Percentiles rank a stretch among this genome's conserved stretches.
Evolutionary conservation across 2,797 vertebrate species (phyloP).

Genomic region (Acanthurus lineatus): DNA sequence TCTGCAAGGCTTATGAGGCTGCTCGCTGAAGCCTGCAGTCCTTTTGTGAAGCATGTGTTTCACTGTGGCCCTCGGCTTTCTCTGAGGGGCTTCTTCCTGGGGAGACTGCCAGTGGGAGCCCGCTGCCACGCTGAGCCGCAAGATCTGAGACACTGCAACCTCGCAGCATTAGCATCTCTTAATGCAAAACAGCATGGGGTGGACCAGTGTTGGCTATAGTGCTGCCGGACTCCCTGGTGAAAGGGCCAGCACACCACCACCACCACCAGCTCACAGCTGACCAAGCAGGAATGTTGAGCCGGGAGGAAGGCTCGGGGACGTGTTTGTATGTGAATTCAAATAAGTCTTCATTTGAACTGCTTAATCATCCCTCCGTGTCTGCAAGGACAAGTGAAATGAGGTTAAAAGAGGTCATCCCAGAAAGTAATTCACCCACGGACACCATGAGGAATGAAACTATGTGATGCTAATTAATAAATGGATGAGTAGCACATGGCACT

Average conservation of each 20-base stretch:
- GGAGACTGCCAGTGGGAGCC: conserved; percentile 79
- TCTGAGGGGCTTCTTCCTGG: conserved; percentile 80
- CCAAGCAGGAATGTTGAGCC: conserved; percentile 81
- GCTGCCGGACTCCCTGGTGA: conserved; percentile 67
- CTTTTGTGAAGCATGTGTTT: conserved; percentile 85
- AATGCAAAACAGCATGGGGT: conserved; percentile 83
- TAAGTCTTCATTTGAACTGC: conserved; percentile 79
- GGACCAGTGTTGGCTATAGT: conserved; percentile 73
- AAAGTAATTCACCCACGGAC: conserved; percentile 73
- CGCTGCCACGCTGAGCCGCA: conserved; percentile 78
- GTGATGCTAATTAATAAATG: conserved; percentile 76
- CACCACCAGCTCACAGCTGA: conserved; percentile 81
- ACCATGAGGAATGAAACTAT: conserved; percentile 74
- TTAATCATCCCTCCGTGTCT: conserved; percentile 77
- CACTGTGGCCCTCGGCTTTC: conserved; percentile 83
- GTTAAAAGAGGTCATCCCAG: conserved; percentile 79
- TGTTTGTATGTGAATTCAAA: conserved; percentile 72
- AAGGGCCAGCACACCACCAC: conserved; percentile 71
- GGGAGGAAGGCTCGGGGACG: conserved; percentile 64
- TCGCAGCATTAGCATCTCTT: conserved; percentile 85
- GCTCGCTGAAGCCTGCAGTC: conserved; percentile 82
- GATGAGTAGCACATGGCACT: conserved; percentile 79
- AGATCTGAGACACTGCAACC: conserved; percentile 79
- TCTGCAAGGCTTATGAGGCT: conserved; percentile 75
- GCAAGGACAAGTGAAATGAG: conserved; percentile 58